These are phyloP conservation scores for Parotocinclus haroldoi DNA, from an alignment of 2,797 vertebrate genomes.

Conservation along the genomic window DNA sequence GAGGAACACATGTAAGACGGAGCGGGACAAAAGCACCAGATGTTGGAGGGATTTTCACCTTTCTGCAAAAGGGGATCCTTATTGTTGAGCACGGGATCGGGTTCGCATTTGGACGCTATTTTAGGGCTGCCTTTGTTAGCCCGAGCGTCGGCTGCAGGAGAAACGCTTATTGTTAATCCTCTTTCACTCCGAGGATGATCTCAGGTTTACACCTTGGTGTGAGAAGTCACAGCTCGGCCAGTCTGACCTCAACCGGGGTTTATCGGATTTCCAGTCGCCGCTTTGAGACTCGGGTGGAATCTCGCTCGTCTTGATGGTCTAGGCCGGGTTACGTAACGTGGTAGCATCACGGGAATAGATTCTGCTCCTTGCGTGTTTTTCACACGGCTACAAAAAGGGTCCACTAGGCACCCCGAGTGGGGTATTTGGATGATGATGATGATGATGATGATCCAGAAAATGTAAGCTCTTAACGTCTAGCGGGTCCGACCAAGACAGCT, in stretches of 20 bases:
- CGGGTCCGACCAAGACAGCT: too few relatives aligned
- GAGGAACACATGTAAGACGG: conserved; percentile 41
- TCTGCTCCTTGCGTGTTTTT: too few relatives aligned
- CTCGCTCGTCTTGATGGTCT: too few relatives aligned
- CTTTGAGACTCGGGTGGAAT: too few relatives aligned
- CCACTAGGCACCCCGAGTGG: too few relatives aligned
- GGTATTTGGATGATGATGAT: too few relatives aligned
- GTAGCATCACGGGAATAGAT: too few relatives aligned
- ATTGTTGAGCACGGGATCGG: conserved; percentile 56
- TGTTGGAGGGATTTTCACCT: conserved; percentile 55
- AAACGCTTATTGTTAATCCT: conserved; percentile 55
- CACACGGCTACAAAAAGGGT: too few relatives aligned
- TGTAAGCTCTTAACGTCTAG: too few relatives aligned
- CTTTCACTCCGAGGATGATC: conserved; percentile 25
- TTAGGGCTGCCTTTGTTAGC: conserved; percentile 38
- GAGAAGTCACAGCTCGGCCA: background rate
- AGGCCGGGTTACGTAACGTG: too few relatives aligned
- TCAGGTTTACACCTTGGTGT: conserved; percentile 28
- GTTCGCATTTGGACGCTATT: conserved; percentile 60
- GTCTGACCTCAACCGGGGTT: background rate
- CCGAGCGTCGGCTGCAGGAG: conserved; percentile 62
- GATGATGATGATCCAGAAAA: too few relatives aligned
- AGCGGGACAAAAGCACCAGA: conserved; percentile 53
- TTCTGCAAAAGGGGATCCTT: conserved; percentile 60
- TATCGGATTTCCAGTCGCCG: too few relatives aligned